Percentiles rank a stretch among this genome's conserved stretches.
phyloP scores from a whole-genome alignment of 2,797 vertebrate genomes.

The Gallinago solitaria region DNA sequence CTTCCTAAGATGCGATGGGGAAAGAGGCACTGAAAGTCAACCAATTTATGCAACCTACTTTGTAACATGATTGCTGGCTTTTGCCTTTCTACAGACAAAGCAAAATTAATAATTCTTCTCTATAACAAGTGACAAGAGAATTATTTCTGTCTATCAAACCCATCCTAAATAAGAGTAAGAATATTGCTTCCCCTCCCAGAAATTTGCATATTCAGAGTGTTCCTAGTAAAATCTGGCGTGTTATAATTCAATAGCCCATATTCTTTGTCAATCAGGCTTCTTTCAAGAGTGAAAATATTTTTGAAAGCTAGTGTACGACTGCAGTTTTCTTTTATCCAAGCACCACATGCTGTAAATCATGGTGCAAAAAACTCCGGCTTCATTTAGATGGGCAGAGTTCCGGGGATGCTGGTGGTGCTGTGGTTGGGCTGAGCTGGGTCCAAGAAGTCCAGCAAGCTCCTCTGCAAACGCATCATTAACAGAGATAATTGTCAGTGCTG shows the following conservation, averaged over 20 bases:
- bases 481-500: background rate
- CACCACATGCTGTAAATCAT: background rate
- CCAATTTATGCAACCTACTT: constrained; percentile 8
- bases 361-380: background rate
- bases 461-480: background rate
- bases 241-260: constrained; percentile 8
- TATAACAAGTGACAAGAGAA: constrained; percentile 34
- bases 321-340: background rate
- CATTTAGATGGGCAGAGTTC: background rate
- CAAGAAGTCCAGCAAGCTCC: background rate
- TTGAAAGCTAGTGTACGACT: constrained; percentile 7
- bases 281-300: constrained; percentile 46
- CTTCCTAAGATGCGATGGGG: background rate
- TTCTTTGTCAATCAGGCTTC: constrained; percentile 32
- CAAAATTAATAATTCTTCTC: constrained; percentile 36
- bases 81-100: constrained; percentile 37
- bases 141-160: constrained; percentile 31
- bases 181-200: constrained; percentile 14
- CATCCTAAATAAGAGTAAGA: constrained; percentile 8
- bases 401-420: background rate
- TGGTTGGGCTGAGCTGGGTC: background rate
- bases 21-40: constrained; percentile 20
- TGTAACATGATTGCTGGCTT: constrained; percentile 19
- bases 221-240: background rate
- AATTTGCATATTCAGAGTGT: constrained; percentile 34